Evolutionary conservation across 2,113 vertebrate genomes (phyloP), one percentile per base, ranked within the genome.

Genomic region (Rhinopomastus cyanomelas): DNA sequence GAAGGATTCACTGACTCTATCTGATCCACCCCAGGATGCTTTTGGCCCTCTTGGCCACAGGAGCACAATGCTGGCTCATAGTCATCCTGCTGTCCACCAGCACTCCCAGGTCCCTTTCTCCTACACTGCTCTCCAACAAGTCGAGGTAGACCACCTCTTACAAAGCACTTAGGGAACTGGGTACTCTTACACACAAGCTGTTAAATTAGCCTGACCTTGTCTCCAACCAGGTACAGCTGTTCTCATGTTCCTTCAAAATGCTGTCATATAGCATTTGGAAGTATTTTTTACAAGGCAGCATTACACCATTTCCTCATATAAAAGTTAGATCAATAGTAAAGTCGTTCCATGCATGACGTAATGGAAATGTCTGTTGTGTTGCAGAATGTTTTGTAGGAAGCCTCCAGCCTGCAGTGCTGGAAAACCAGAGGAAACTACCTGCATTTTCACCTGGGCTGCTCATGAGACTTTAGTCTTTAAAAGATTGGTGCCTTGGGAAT

Each of bases 271-370:
- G n/a, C 51, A 76, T 93, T 92, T 73, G 62, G 80, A 95, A 95
- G 89, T 89, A 27, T 48, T 93, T 94, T 94, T 93, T 89, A 87
- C 88, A 94, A 91, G 73, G 74, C 85, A 90, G 77, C 29, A 78
- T 90, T 94, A 94, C 65, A 89, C 46, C 75, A 78, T 88, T 95
- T 92, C 94, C 92, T 89, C 76, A 51, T 65, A 77, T 92, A 94
- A 95, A 95, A 84, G 1, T 72, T 91, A 94, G 92, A 83, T 91
- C 91, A 94, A 94, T 95, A 92, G 91, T 95, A 86, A 91, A 92
- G 36, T 75, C 2, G 6, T 76, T 95, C 80, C 46, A 49, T 9
- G 25, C 12, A 91, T 92, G 91, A 94, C 69, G 85, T 92, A 93
- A 94, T 92, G 94, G 80, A 91, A 96, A 91, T 1, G 1, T 83